Base-by-base conservation (phyloP, 2,888 invertebrate species). In the Galeopsomyia nigrocyanea region DNA sequence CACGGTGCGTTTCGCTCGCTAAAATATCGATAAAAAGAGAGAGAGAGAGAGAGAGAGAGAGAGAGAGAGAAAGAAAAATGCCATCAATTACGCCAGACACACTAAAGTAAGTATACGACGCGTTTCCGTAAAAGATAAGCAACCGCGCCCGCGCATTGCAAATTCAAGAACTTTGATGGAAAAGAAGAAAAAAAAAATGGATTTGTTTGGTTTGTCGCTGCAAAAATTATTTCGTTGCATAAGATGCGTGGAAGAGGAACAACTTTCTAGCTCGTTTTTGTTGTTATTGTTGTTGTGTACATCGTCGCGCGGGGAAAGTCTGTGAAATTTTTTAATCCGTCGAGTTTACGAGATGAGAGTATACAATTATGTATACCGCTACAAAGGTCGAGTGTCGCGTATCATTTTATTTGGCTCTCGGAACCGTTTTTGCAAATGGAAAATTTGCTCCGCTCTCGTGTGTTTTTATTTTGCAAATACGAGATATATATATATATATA, bases 251-350 rank as follows among this genome's bases (percentile, higher is more conserved):
- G n/a, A n/a, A n/a, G 31, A 39, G 58, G 73, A 70, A 74, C 68
- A 70, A 75, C 78, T 76, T 76, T 77, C 75, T 74, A 73, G 73
- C 56, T 74, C 73, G 71, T 63, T 72, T 39, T 50, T n/a, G n/a
- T n/a, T n/a, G n/a, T n/a, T n/a, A n/a, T n/a, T n/a, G n/a, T n/a
- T n/a, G n/a, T n/a, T n/a, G 56, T 51, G 68, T 39, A 31, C 31
- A 31, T 31, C 31, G 31, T 5, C 31, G 31, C 22, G 13, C n/a
- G 63, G 77, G 74, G 77, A 78, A 78, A 77, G 77, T 75, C 65
- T 47, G 58, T n/a, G 47, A 6, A 46, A 46, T 19, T 26, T 17
- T 31, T 53, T 21, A 53, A 19, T 63, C 68, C 69, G 60, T 31
- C 68, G 73, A 74, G 71, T 31, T 31, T 31, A 31, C 7, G 31